Conservation (phyloP, 2,113 vertebrate genomes). For the Cyphomyrus discorhynchus region DNA sequence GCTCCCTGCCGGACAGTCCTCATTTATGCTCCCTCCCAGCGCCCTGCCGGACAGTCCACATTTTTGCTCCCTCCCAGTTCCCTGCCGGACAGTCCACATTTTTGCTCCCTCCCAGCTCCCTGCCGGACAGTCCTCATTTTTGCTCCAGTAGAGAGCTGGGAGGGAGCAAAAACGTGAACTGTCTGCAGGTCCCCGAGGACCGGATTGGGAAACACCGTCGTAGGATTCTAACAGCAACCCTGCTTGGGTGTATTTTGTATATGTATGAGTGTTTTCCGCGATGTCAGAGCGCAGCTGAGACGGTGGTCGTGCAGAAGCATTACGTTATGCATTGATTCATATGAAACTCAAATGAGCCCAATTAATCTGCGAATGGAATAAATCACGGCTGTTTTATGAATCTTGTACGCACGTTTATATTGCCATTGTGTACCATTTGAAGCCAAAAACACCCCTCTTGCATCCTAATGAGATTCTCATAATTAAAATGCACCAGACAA, state of each 20-base stretch:
- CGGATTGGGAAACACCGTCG: neutral
- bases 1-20: neutral
- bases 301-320: neutral
- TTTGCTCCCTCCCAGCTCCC: no score
- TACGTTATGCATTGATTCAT: constrained; percentile 29
- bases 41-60: no score
- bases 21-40: neutral
- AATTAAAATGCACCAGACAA: constrained; percentile 7
- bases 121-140: neutral
- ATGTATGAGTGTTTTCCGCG: neutral
- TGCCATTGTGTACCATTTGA: constrained; percentile 24
- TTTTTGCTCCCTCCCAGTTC: no score
- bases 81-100: no score
- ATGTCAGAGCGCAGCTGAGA: neutral
- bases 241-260: constrained; percentile 3
- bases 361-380: constrained; percentile 30
- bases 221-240: neutral
- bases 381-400: constrained; percentile 25
- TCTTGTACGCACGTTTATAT: constrained; percentile 5
- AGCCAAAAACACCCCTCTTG: constrained; percentile 19
- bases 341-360: constrained; percentile 24
- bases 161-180: neutral
- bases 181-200: neutral
- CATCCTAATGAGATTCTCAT: constrained; percentile 25
- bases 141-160: neutral